These are phyloP conservation scores for Kryptolebias marmoratus DNA, from an alignment of 2,113 vertebrate species.

Conservation along the genomic window DNA sequence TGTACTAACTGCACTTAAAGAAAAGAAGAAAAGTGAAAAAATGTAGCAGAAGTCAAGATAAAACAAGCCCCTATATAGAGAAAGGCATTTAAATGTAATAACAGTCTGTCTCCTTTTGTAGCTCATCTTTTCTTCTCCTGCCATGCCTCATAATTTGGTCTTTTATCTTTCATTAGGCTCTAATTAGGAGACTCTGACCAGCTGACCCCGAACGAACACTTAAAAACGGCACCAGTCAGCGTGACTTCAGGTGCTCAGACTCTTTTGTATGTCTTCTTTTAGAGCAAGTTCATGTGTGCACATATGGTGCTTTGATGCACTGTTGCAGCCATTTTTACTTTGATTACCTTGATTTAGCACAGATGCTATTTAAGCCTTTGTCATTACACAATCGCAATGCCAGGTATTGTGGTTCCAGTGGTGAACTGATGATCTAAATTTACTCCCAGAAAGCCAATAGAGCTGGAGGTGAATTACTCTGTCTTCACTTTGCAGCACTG, in stretches of 20 bases:
- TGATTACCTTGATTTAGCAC: constrained; percentile 14
- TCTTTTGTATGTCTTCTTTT: constrained; percentile 28
- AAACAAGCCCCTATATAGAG: constrained; percentile 5
- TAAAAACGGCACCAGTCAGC: constrained; percentile 56
- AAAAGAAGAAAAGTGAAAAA: neutral
- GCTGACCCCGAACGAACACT: constrained; percentile 57
- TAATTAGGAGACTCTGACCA: constrained; percentile 61
- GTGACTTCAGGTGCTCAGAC: constrained; percentile 41
- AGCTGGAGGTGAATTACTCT: constrained; percentile 31
- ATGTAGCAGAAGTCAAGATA: constrained; percentile 21
- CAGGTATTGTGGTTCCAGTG: constrained; percentile 12
- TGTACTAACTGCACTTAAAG: neutral
- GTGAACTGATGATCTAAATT: constrained; percentile 40
- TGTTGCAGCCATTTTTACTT: neutral
- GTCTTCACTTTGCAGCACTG: constrained; percentile 27
- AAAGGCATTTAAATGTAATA: constrained; percentile 22
- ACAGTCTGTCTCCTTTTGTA: constrained; percentile 9
- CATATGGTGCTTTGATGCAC: neutral
- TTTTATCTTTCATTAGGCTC: constrained; percentile 63
- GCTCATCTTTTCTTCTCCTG: constrained; percentile 12
- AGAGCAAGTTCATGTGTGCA: neutral
- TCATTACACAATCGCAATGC: neutral
- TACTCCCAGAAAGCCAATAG: constrained; percentile 41
- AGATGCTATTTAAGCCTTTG: constrained; percentile 21
- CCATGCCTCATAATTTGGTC: constrained; percentile 1